phyloP scores from a whole-genome alignment of 2,797 vertebrate species.

The Hydrophis major region DNA sequence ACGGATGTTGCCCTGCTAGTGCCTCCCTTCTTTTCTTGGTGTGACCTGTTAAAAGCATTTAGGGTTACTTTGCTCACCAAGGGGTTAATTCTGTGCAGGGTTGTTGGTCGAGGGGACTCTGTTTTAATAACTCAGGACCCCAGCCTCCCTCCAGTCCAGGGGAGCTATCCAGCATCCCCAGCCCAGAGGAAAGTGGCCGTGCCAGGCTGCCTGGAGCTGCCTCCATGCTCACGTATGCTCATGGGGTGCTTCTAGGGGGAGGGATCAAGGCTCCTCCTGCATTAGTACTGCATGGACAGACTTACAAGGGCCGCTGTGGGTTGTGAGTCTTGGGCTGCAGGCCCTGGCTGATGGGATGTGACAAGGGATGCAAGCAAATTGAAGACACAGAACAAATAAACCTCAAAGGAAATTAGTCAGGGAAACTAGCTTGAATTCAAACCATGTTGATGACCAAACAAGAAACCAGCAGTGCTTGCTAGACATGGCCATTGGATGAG shows the following conservation, averaged over 20 bases:
- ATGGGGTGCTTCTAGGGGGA: background rate
- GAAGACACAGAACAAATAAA: background rate
- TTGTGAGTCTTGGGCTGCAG: background rate
- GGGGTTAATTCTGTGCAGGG: background rate
- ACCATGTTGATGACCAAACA: background rate
- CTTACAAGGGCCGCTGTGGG: background rate
- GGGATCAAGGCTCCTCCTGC: background rate
- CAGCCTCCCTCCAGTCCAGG: background rate
- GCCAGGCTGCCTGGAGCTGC: background rate
- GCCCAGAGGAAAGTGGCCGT: background rate
- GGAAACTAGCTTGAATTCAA: background rate
- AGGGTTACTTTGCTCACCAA: conserved; percentile 80
- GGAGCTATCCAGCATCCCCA: background rate
- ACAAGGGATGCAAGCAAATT: background rate
- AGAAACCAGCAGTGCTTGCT: background rate
- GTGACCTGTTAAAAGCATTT: conserved; percentile 82
- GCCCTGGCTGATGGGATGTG: background rate
- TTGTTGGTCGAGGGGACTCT: background rate
- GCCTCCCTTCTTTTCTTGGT: conserved; percentile 82
- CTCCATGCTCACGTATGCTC: background rate
- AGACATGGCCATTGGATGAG: background rate
- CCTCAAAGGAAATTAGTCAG: background rate
- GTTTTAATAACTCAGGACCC: background rate
- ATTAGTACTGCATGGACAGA: background rate
- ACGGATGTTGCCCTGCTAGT: conserved; percentile 83